These are phyloP conservation scores for Xiphydria camelus DNA, from an alignment of 2,888 invertebrate genomes.

Conservation along the genomic window DNA sequence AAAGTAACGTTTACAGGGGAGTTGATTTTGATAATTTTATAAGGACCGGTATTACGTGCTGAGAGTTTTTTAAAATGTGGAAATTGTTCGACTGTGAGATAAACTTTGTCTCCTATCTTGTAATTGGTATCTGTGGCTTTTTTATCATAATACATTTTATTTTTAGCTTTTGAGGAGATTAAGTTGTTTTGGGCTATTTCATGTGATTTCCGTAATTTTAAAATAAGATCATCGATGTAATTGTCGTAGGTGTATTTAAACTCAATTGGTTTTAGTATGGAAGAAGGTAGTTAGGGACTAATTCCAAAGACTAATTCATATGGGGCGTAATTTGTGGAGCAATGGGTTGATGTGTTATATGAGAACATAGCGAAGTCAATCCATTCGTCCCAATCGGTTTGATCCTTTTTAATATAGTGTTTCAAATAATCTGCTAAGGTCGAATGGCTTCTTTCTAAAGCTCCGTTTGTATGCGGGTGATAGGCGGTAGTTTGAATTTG, in stretches of 20 bases:
- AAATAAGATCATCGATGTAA: slow-evolving; percentile 24
- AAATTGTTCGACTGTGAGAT: slow-evolving; percentile 15
- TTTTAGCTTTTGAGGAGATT: slow-evolving; percentile 4
- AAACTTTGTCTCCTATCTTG: slow-evolving; percentile 27
- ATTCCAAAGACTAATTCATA: slow-evolving; percentile 34
- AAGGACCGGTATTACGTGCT: slow-evolving; percentile 21
- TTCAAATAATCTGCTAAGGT: slow-evolving; percentile 40
- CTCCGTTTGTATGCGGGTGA: slow-evolving; percentile 40
- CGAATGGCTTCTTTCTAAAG: slow-evolving; percentile 40
- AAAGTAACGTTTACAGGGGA: slow-evolving; percentile 25
- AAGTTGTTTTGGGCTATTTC: slow-evolving; percentile 29
- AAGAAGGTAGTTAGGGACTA: too few species aligned
- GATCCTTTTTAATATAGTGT: slow-evolving; percentile 35
- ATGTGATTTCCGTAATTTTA: slow-evolving; percentile 26
- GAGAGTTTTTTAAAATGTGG: slow-evolving; percentile 19
- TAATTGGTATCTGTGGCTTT: slow-evolving; percentile 24
- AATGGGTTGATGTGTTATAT: slow-evolving; percentile 36
- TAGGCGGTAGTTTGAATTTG: slow-evolving; percentile 38
- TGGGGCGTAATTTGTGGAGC: slow-evolving; percentile 32
- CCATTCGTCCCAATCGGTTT: slow-evolving; percentile 42
- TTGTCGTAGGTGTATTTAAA: slow-evolving; percentile 33
- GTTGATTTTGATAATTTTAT: slow-evolving; percentile 23
- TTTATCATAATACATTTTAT: too few species aligned
- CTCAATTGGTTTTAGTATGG: slow-evolving; percentile 27
- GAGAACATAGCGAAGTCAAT: slow-evolving; percentile 35